phyloP scores from a whole-genome alignment of 2,113 vertebrate species.

The Empidonax traillii region DNA sequence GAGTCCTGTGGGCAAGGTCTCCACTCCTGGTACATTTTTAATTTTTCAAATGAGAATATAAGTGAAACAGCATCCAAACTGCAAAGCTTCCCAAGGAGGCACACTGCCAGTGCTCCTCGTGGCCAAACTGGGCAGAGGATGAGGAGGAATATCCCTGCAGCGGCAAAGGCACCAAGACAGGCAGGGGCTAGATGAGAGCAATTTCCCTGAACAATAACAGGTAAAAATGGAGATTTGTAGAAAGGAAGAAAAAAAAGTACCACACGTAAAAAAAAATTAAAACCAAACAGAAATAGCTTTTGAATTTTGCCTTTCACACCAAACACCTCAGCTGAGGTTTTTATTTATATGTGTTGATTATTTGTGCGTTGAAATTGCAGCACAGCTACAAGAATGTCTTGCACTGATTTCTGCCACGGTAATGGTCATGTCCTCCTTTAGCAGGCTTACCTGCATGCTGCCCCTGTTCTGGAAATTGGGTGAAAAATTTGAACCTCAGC shows the following conservation, averaged over 20 bases:
- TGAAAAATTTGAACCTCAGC: not conserved
- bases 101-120: not conserved
- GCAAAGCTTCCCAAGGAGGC: not conserved
- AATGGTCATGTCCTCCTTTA: accelerated
- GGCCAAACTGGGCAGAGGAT: not conserved
- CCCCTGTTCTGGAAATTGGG: not conserved
- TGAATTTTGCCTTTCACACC: not conserved
- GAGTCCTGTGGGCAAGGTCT: not conserved
- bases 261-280: not conserved
- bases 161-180: not conserved
- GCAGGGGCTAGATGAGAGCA: not conserved
- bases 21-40: not conserved
- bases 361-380: not conserved
- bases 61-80: not conserved
- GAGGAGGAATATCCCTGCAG: not conserved
- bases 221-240: not conserved
- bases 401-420: not conserved
- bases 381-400: not conserved
- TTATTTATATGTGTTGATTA: not conserved
- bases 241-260: not conserved
- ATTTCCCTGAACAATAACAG: not conserved
- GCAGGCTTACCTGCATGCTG: not conserved
- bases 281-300: not conserved
- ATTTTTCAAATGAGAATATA: not conserved
- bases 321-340: not conserved